A percentile compares a stretch with the other conserved stretches of the same genome.
Evolutionary conservation across 2,888 invertebrate genomes (phyloP).

Genomic region (Drosophila infuscata): DNA sequence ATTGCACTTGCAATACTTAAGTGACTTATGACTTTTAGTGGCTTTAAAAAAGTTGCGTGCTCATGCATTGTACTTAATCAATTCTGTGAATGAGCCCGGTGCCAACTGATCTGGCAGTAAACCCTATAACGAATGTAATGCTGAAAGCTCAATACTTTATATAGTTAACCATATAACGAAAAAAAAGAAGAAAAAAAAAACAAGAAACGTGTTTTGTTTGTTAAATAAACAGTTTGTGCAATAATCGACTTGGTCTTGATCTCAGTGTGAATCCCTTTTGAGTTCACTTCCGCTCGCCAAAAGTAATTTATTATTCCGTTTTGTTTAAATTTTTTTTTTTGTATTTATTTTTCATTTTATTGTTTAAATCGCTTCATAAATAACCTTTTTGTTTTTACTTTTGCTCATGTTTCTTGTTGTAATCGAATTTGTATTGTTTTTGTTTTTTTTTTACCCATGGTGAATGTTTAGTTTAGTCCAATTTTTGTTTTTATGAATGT

Average conservation of each 20-base stretch:
- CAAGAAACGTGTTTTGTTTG: constrained; percentile 10
- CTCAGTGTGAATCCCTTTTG: constrained; percentile 48
- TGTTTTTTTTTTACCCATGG: constrained; percentile 49
- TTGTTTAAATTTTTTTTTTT: constrained; percentile 61
- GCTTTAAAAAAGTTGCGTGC: constrained; percentile 44
- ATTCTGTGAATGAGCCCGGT: constrained; percentile 34
- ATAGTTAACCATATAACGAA: constrained; percentile 8
- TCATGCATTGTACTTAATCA: constrained; percentile 38
- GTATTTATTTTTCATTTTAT: constrained; percentile 72
- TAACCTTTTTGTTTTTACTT: constrained; percentile 62
- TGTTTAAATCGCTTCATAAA: constrained; percentile 77
- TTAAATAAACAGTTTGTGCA: constrained; percentile 38
- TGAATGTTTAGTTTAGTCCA: constrained; percentile 61
- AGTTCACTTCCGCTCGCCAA: constrained; percentile 43
- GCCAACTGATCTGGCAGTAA: constrained; percentile 33
- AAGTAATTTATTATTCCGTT: constrained; percentile 38
- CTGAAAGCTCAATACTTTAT: constrained; percentile 32
- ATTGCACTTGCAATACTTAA: constrained; percentile 30
- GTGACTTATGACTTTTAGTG: constrained; percentile 7
- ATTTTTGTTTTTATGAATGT: constrained; percentile 49
- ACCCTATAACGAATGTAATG: constrained; percentile 39
- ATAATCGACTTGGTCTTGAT: constrained; percentile 34
- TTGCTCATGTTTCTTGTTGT: constrained; percentile 53
- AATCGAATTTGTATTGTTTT: constrained; percentile 56
- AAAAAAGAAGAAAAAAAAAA: background rate